Evolutionary conservation across 2,888 invertebrate genomes (phyloP), one percentile per base, ranked within the genome.

Genomic region (Myopa testacea): DNA sequence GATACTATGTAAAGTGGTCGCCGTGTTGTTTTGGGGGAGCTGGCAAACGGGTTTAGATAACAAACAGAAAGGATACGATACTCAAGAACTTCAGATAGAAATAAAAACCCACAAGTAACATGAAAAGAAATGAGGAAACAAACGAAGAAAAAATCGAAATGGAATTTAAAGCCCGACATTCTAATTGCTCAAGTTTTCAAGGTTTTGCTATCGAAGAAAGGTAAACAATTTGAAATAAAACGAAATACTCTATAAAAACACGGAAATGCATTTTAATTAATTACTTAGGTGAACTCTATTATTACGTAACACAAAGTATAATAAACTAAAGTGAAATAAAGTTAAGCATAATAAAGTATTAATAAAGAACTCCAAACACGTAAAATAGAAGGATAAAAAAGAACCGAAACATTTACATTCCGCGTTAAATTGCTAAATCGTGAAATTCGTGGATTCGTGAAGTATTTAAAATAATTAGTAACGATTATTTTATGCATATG

Each of bases 111-210:
- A 69, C 52, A 55, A 58, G 55, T 14, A 55, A 45, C 52, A 37
- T 67, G 50, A 75, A 68, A 37, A 58, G 7, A 19, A 38, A 26
- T 14, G n/a, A 68, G 16, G 60, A 72, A 76, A 70, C 52, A 58
- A 67, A 63, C 63, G 34, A 65, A 70, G 63, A 65, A 76, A 74
- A 70, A 78, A 70, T 14, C 14, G 52, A 55, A 75, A 50, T 62
- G 67, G 70, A 70, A 19, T 62, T 69, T 58, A 58, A 74, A 74
- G 62, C 65, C 75, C 26, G 67, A 67, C 68, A 77, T 79, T 79
- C 75, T 75, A 72, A 77, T 79, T 72, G 52, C 19, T 70, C 26
- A 26, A 37, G 7, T 3, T 67, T 67, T 67, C 40, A 40, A 19
- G 67, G 38, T 65, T 65, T 16, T 63, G 34, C 37, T 37, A 26